Evolutionary conservation across 2,797 vertebrate species (phyloP).

Genomic region (Cephalopachus bancanus): DNA sequence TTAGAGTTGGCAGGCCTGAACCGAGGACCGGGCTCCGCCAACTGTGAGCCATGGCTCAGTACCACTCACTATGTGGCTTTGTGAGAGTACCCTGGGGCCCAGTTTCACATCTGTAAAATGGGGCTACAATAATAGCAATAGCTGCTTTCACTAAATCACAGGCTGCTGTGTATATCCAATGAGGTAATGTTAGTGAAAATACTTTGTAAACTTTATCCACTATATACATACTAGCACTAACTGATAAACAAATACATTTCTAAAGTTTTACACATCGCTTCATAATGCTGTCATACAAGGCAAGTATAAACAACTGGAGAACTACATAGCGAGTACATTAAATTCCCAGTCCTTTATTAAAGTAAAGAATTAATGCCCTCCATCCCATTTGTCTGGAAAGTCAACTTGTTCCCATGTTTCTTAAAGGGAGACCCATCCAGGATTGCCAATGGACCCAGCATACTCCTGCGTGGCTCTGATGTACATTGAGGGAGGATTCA

Average conservation of each 20-base stretch:
- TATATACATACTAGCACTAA: not conserved
- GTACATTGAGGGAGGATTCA: not conserved
- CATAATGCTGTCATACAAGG: not conserved
- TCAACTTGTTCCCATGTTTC: not conserved
- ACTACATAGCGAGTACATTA: not conserved
- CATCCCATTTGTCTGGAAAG: not conserved
- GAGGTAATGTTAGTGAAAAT: not conserved
- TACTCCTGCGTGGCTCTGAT: not conserved
- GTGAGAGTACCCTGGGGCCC: not conserved
- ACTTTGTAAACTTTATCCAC: conserved; percentile 11
- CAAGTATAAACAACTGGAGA: not conserved
- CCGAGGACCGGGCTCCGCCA: not conserved
- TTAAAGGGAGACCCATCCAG: not conserved
- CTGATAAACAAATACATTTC: not conserved
- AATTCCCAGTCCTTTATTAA: conserved; percentile 6
- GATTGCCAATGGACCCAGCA: not conserved
- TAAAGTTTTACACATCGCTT: not conserved
- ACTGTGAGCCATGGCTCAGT: not conserved
- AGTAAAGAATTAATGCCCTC: not conserved
- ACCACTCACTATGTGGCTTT: not conserved
- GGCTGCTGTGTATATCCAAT: too few species aligned
- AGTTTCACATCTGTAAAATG: not conserved
- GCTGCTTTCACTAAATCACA: not conserved
- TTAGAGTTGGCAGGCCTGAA: not conserved
- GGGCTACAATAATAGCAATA: not conserved